A percentile compares a stretch with the other conserved stretches of the same genome.
Conservation (phyloP, 2,113 vertebrate species). For the Melanostigma gelatinosum region DNA sequence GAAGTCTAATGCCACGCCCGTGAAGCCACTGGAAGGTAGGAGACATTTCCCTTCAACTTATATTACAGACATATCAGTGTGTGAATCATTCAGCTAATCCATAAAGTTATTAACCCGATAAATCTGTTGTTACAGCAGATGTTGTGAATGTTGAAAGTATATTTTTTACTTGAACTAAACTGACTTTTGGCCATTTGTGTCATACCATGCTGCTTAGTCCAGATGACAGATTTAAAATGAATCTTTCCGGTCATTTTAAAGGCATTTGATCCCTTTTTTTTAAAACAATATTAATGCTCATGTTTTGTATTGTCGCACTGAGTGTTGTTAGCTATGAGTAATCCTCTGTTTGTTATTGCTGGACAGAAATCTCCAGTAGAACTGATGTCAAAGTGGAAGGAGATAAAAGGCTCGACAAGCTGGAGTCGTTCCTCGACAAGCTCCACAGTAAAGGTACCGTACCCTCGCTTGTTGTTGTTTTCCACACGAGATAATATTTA, state of each 20-base stretch:
- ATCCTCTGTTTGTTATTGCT: slow-evolving; percentile 6
- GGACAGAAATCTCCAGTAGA: slow-evolving; percentile 81
- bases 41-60: not conserved
- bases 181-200: not conserved
- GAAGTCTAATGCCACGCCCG: slow-evolving; percentile 76
- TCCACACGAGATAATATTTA: not conserved
- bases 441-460: slow-evolving; percentile 82
- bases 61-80: not conserved
- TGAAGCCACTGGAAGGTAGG: slow-evolving; percentile 82
- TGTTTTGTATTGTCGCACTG: not conserved
- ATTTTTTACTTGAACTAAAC: not conserved
- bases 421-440: slow-evolving; percentile 86
- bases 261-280: not conserved
- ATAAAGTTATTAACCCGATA: not conserved
- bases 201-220: not conserved
- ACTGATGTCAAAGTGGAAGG: slow-evolving; percentile 79
- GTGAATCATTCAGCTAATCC: not conserved
- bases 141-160: not conserved
- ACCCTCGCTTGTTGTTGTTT: not conserved
- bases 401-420: slow-evolving; percentile 85
- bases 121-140: not conserved
- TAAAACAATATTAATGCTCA: not conserved
- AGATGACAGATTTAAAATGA: not conserved
- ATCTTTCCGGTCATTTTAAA: not conserved
- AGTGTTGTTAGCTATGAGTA: not conserved